Percentiles rank a stretch among this genome's conserved stretches.
These are phyloP conservation scores for Xiphorhynchus erythropygius DNA, from an alignment of 2,797 vertebrate genomes.

Conservation along the genomic window DNA sequence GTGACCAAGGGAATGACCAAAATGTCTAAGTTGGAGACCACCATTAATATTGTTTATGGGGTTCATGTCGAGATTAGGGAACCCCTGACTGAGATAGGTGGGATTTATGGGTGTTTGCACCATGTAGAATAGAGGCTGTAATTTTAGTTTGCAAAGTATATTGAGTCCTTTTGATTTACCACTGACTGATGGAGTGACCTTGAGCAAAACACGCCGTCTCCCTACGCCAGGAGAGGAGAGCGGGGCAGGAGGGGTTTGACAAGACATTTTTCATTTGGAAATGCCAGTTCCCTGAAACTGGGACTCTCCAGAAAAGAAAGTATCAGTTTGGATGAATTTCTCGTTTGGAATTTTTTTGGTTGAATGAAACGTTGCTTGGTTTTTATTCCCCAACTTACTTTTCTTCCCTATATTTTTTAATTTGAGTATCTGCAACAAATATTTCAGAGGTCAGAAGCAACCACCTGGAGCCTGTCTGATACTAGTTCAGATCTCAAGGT, in stretches of 20 bases:
- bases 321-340: background rate
- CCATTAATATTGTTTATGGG: background rate
- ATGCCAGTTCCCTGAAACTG: conserved; percentile 5
- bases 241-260: conserved; percentile 16
- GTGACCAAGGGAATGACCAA: background rate
- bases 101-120: conserved; percentile 39
- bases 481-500: background rate
- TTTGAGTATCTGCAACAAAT: background rate
- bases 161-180: conserved; percentile 57
- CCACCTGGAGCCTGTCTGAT: background rate
- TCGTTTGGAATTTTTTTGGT: background rate
- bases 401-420: background rate
- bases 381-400: background rate
- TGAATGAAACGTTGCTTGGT: background rate
- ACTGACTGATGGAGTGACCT: conserved; percentile 57
- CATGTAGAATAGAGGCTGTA: conserved; percentile 28
- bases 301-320: background rate
- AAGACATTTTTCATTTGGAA: conserved; percentile 54
- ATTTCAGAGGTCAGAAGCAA: background rate
- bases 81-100: background rate
- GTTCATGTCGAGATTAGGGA: background rate
- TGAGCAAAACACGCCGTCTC: conserved; percentile 27
- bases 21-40: background rate
- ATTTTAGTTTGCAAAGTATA: conserved; percentile 42
- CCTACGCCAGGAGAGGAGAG: background rate